Base-by-base conservation (phyloP, 2,888 invertebrate species). In the Andrena fulva region DNA sequence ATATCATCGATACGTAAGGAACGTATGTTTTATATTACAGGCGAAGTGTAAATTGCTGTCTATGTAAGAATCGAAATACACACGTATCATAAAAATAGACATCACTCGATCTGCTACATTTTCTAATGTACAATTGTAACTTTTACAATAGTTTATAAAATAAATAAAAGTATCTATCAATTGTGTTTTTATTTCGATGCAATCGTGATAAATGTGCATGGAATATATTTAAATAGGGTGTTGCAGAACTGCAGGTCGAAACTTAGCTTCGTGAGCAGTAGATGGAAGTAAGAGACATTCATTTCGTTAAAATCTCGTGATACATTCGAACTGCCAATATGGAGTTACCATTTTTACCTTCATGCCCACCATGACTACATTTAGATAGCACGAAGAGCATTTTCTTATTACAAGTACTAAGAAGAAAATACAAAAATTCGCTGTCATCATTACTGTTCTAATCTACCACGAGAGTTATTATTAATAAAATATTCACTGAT, bases 101-200 rank as follows among this genome's bases (percentile, higher is more conserved):
- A 86, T 84, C 69, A 76, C 70, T 78, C 66, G 77, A 87, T 76
- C 82, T 80, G 80, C 77, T 84, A 82, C 84, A 88, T 89, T 89
- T 89, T 91, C 84, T 89, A 89, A 89, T 91, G 88, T 90, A 90
- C 81, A 89, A 91, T 87, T 86, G 85, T 89, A 92, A 90, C 90
- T 92, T 92, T 91, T 90, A 91, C 89, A 91, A 92, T 92, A 92
- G 92, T 92, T 92, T 91, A 86, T 92, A 89, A 88, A 90, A 89
- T 82, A 89, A 91, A 91, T 89, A 89, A 89, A 90, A 89, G 48
- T 82, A 86, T 82, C 71, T 76, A 80, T 74, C 80, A 68, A 72
- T 20, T 33, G 68, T 29, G 31, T 33, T n/a, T 33, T 54, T 42
- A 56, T 70, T 35, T 20, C 12, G 7, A 42, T 42, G 42, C 42